These are phyloP conservation scores for Acromyrmex echinatior DNA, from an alignment of 1,140 invertebrate genomes.

Conservation along the genomic window DNA sequence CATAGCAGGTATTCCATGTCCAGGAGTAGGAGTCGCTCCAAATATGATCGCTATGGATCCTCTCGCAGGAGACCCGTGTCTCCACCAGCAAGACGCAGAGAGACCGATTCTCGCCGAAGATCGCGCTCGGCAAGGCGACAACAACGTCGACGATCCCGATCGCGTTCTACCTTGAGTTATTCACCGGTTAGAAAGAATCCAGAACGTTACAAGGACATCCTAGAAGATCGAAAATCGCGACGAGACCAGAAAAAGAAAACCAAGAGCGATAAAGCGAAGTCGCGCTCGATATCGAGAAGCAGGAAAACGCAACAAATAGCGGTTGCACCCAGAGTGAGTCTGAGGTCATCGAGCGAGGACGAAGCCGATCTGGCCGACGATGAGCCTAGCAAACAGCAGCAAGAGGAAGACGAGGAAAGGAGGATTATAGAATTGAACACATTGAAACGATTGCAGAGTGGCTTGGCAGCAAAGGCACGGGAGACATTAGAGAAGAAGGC, in stretches of 20 bases:
- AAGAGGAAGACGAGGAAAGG: slow-evolving; percentile 84
- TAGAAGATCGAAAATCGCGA: slow-evolving; percentile 83
- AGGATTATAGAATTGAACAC: slow-evolving; percentile 88
- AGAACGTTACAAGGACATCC: slow-evolving; percentile 89
- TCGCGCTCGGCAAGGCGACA: slow-evolving; percentile 71
- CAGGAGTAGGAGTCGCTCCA: slow-evolving; percentile 80
- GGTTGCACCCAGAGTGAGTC: slow-evolving; percentile 86
- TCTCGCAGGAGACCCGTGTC: slow-evolving; percentile 60
- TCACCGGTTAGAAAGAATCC: slow-evolving; percentile 89
- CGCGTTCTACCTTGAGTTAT: slow-evolving; percentile 88
- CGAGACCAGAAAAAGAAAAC: slow-evolving; percentile 78
- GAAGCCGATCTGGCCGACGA: slow-evolving; percentile 87
- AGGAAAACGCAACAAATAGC: slow-evolving; percentile 84
- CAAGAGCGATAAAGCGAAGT: slow-evolving; percentile 78
- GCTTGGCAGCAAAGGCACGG: slow-evolving; percentile 89
- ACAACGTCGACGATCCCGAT: slow-evolving; percentile 74
- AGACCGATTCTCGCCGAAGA: slow-evolving; percentile 67
- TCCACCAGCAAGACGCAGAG: slow-evolving; percentile 64
- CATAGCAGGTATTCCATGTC: slow-evolving; percentile 79
- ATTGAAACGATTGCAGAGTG: slow-evolving; percentile 88
- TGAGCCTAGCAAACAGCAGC: slow-evolving; percentile 82
- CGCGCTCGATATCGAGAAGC: slow-evolving; percentile 71
- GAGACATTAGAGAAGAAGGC: slow-evolving; percentile 84
- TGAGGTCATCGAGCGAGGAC: slow-evolving; percentile 89
- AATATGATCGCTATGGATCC: slow-evolving; percentile 79